Evolutionary conservation across 2,888 invertebrate species (phyloP), one percentile per base, ranked within the genome.

Genomic region (Phoronis australis): DNA sequence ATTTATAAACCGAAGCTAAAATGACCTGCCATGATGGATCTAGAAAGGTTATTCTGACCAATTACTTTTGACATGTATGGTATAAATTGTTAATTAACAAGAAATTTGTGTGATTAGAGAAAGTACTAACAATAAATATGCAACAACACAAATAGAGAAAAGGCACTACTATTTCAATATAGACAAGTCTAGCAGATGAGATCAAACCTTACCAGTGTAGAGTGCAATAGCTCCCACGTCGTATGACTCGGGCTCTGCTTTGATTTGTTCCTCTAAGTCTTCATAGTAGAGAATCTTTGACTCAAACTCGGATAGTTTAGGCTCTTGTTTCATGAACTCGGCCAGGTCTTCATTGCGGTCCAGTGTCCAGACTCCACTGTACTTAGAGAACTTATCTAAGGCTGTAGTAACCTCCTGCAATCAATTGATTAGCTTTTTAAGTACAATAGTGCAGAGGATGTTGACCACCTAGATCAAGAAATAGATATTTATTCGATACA

Each of bases 361-460:
- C 24, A 60, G 60, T 54, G 68, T 66, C 78, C 78, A 79, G 55
- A 78, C 66, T 20, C 62, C 61, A 70, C 87, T 87, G 74, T 93
- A 94, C 0, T 89, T 88, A 22, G 87, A 84, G 90, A 94, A 94
- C 61, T 86, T 83, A 63, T 87, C 86, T 40, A 94, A 83, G 59
- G 92, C 87, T 15, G 83, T 84, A 38, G 83, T 84, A 45, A 93
- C 81, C 74, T 93, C 92, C 88, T 89, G 67, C 1, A 65, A 64
- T 48, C 50, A 35, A 47, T 45, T 25, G 37, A 26, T 20, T 0
- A 25, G n/a, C n/a, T 15, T 5, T 12, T 15, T 24, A 4, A 40
- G 4, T 40, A 40, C 4, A 4, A 20, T 2, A 21, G 15, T 22
- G 20, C 4, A 6, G 15, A 41, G 1, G 20, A 3, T n/a, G 4